Evolutionary conservation across 2,113 vertebrate genomes (phyloP).

Genomic region (Centropus unirufus): DNA sequence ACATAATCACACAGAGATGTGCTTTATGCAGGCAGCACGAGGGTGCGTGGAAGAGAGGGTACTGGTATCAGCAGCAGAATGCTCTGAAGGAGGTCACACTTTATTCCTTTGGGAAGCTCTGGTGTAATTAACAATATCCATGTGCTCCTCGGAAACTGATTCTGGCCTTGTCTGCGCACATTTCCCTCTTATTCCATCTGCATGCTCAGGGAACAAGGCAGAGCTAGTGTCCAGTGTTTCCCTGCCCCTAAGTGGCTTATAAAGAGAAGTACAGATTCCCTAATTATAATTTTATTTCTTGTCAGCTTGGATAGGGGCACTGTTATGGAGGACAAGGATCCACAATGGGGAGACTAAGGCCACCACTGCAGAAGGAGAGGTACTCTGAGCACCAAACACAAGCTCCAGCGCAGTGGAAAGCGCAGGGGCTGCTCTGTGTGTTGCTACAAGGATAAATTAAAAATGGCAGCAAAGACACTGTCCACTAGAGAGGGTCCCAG

Average conservation of each 20-base stretch:
- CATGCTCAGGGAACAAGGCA: background rate
- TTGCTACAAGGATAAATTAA: background rate
- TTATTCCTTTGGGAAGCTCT: background rate
- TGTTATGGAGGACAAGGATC: background rate
- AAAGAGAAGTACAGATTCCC: background rate
- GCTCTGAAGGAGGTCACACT: background rate
- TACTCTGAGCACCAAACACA: background rate
- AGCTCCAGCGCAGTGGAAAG: background rate
- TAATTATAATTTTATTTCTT: background rate
- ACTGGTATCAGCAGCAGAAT: background rate
- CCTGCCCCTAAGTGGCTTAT: background rate
- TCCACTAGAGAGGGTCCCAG: background rate
- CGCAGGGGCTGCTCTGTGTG: background rate
- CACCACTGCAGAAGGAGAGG: background rate
- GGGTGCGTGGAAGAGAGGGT: background rate
- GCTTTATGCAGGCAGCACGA: background rate
- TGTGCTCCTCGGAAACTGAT: background rate
- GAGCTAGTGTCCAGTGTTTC: background rate
- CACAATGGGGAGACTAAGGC: background rate
- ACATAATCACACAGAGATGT: background rate
- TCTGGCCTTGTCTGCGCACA: background rate
- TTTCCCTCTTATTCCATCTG: background rate
- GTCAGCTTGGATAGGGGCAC: background rate
- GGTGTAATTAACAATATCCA: background rate
- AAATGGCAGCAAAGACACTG: background rate